Base-by-base conservation (phyloP, 2,113 vertebrate species). In the Maccullochella peelii region DNA sequence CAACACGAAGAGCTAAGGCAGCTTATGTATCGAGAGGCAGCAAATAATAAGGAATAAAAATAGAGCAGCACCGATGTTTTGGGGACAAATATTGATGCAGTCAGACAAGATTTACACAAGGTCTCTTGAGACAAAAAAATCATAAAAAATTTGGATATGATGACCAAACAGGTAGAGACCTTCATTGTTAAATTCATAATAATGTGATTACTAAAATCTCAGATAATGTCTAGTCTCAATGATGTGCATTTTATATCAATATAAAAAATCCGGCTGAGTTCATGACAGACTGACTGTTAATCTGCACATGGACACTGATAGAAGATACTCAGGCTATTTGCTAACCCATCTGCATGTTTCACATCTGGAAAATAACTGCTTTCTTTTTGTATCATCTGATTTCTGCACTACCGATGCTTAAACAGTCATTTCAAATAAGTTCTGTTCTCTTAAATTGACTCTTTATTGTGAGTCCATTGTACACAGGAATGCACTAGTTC, bases 271-370 rank as follows among this genome's bases (percentile, higher is more conserved):
- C 21, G 25, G 21, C 44, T 25, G 27, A 7, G 14, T 63, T 75
- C 58, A 58, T 25, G 44, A 79, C 65, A 72, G 50, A 67, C 47
- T 61, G n/a, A 27, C 67, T 44, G 27, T 70, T 66, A 82, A 67
- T 69, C 65, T 61, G 68, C 59, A 67, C 73, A 65, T 80, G 58
- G 30, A 61, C 36, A 70, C 10, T 33, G 47, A 67, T 25, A 23
- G 18, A 52, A 83, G 33, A 0, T 27, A 49, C 36, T 61, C 4
- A 52, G 57, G 52, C 66, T 72, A 79, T 63, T 73, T 55, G 77
- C 18, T 10, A 66, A 62, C n/a, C 33, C 38, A 38, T 6, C 38
- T 38, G 38, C 38, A 38, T 70, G 75, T 54, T 30, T 7, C 27
- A 81, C 61, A 82, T 54, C 40, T 65, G 33, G n/a, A 27, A 50